Percentiles rank a stretch among this genome's conserved stretches.
Conservation (phyloP, 2,113 vertebrate genomes). For the Calonectris borealis region DNA sequence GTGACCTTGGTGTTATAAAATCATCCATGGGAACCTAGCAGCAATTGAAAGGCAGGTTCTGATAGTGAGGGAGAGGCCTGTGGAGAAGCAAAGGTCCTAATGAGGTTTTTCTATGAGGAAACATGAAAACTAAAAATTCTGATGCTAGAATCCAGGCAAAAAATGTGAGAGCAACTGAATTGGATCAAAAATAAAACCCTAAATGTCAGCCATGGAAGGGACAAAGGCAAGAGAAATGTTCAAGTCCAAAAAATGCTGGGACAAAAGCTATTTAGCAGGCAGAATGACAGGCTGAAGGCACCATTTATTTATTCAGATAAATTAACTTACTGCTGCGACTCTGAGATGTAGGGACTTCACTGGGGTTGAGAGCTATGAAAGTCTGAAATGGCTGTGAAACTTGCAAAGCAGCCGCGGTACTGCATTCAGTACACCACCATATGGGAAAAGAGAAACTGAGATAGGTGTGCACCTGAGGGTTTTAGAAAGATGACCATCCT, state of each 20-base stretch:
- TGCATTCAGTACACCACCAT: fast-evolving
- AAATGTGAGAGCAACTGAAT: background rate
- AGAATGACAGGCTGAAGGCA: background rate
- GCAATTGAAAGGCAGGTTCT: background rate
- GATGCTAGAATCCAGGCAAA: background rate
- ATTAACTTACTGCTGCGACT: background rate
- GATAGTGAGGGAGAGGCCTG: background rate
- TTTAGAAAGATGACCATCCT: background rate
- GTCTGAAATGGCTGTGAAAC: background rate
- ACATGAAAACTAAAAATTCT: background rate
- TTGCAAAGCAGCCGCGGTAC: background rate
- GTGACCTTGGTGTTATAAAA: background rate
- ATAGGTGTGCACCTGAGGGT: background rate
- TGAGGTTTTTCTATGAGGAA: background rate
- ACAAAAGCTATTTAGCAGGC: background rate
- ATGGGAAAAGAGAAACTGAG: background rate
- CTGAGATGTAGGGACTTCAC: background rate
- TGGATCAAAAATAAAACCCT: background rate
- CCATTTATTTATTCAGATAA: background rate
- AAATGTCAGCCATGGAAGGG: background rate
- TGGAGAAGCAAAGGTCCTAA: background rate
- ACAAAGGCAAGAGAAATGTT: background rate
- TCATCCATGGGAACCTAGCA: background rate
- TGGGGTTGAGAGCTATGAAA: background rate
- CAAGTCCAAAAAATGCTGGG: background rate